Base-by-base conservation (phyloP, 2,888 invertebrate species). In the Blastobasis lacticolella region DNA sequence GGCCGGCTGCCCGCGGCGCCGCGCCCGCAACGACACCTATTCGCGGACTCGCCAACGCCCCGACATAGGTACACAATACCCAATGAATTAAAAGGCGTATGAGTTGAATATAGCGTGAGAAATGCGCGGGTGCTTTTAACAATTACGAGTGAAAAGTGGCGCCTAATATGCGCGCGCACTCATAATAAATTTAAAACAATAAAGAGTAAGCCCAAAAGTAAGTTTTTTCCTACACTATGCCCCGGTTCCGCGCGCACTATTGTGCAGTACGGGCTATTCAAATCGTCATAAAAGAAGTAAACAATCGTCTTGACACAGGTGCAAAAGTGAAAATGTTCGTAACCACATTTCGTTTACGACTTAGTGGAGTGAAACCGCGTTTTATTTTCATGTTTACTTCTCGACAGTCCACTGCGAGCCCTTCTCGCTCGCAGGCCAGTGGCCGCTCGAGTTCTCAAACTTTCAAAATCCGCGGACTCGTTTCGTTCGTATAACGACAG, bases 261-360 rank as follows among this genome's bases (percentile, higher is more conserved):
- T 56, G 60, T 59, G 53, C 53, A 53, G 52, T 59, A 54, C 53
- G 54, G 52, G 55, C 61, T 60, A 61, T 69, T 64, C 61, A 69
- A 65, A 57, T 56, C 49, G 54, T 57, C 58, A 57, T 54, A 67
- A 67, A 67, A 71, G 65, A 71, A 62, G 67, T 66, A 77, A 75
- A 78, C 79, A 76, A 69, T 71, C 64, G 69, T 76, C 78, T 81
- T 80, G 77, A 80, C 79, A 77, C 83, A 82, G 80, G 80, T 83
- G 82, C 70, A 72, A 72, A 75, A 69, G 73, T 73, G 72, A 74
- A 75, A 72, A 69, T 71, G 65, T 60, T 59, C 54, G 58, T 67
- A 69, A 71, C 64, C 60, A 67, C 64, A 66, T 73, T 74, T 71
- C 62, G 67, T 71, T 71, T 67, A 69, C 60, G 64, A 61, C 63